phyloP scores from a whole-genome alignment of 2,797 vertebrate species.

The Neostethus bicornis region DNA sequence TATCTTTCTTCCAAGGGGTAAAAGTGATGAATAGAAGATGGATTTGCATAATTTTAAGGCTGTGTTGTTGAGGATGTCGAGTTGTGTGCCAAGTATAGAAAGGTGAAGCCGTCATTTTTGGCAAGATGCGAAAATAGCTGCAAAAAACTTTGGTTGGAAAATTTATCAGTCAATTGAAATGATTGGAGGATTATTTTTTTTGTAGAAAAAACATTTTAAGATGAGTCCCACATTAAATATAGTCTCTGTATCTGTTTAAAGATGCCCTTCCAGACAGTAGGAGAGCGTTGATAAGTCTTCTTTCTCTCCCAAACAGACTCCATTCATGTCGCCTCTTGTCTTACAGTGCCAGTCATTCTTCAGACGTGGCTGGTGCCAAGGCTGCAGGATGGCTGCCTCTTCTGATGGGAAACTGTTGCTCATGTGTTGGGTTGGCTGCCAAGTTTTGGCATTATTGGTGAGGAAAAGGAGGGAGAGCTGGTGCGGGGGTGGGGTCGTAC shows the following conservation, averaged over 20 bases:
- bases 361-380: constrained; percentile 74
- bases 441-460: constrained; percentile 83
- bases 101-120: constrained; percentile 77
- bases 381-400: constrained; percentile 72
- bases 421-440: constrained; percentile 74
- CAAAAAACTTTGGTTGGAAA: constrained; percentile 45
- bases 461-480: constrained; percentile 19
- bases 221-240: neutral
- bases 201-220: too few relatives aligned
- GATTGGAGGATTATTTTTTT: too few relatives aligned
- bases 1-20: constrained; percentile 76
- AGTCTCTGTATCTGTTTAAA: neutral
- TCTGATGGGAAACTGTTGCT: constrained; percentile 84
- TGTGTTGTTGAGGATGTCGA: constrained; percentile 65
- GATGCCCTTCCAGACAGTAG: constrained; percentile 49
- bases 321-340: constrained; percentile 73
- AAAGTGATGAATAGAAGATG: constrained; percentile 73
- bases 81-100: constrained; percentile 78
- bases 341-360: constrained; percentile 77
- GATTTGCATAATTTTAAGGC: constrained; percentile 87
- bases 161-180: constrained; percentile 8
- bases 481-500: constrained; percentile 22
- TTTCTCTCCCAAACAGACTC: constrained; percentile 47
- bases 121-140: constrained; percentile 56
- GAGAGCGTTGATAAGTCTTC: constrained; percentile 52